Conservation (phyloP, 1,140 invertebrate species). For the Gryllus bimaculatus region DNA sequence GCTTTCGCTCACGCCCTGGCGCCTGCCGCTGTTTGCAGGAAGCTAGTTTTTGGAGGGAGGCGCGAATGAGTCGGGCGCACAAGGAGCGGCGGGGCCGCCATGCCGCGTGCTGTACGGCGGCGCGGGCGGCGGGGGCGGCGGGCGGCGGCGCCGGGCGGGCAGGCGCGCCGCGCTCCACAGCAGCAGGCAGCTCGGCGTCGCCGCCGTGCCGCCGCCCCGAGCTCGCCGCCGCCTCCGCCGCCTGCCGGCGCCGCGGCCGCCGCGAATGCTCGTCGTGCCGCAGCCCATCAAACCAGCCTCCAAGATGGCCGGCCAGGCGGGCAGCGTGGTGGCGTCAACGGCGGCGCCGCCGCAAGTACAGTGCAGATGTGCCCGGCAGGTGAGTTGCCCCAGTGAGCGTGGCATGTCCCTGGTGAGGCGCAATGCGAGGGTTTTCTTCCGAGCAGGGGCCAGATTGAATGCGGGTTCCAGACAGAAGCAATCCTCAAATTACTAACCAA, state of each 20-base stretch:
- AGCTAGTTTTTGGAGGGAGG: conserved; percentile 12
- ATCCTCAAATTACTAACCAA: not conserved
- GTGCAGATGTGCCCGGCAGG: conserved; percentile 98
- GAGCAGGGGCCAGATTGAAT: not conserved
- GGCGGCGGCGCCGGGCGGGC: conserved; percentile 1
- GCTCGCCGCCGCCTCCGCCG: conserved; percentile 24
- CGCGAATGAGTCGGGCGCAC: conserved; percentile 9
- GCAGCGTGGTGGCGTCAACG: conserved; percentile 38
- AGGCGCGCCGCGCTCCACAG: not conserved
- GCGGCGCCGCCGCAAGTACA: conserved; percentile 66
- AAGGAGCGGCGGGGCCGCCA: not conserved
- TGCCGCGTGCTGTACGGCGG: conserved; percentile 3
- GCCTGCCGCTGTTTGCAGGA: not conserved
- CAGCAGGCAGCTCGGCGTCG: not conserved
- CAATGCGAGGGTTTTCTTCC: no score
- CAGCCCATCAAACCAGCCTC: conserved; percentile 76
- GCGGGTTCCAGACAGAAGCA: not conserved
- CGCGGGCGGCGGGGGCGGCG: not conserved
- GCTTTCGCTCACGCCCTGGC: no score
- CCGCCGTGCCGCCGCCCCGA: not conserved
- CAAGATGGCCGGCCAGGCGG: conserved; percentile 50
- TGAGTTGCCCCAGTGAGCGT: conserved; percentile 41
- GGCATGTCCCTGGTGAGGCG: no score
- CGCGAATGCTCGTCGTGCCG: conserved; percentile 74
- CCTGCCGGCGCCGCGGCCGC: conserved; percentile 40